phyloP scores from a whole-genome alignment of 1,140 invertebrate genomes.

The Ruditapes philippinarum region DNA sequence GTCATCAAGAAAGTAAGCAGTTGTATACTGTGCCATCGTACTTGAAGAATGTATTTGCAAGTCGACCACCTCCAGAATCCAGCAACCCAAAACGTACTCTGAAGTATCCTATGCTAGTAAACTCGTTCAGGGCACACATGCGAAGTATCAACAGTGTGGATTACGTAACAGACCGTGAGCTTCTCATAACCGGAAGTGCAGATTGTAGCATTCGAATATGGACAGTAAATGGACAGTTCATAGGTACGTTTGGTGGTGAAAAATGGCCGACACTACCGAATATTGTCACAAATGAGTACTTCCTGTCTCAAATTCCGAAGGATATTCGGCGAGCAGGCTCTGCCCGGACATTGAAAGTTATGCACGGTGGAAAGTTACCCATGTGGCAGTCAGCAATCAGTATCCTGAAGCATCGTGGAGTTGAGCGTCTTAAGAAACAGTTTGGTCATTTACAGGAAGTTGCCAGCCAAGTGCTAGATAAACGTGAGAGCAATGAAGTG shows the following conservation, averaged over 20 bases:
- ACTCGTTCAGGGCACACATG: constrained; percentile 89
- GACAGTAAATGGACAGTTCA: constrained; percentile 75
- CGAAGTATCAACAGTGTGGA: constrained; percentile 89
- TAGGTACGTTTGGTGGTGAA: constrained; percentile 77
- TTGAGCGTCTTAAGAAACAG: constrained; percentile 62
- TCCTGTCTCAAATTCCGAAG: constrained; percentile 66
- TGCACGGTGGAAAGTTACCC: constrained; percentile 70
- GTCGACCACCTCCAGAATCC: constrained; percentile 70
- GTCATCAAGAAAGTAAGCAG: constrained; percentile 40
- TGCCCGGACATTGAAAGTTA: constrained; percentile 73
- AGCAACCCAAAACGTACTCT: constrained; percentile 76
- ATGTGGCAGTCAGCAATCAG: constrained; percentile 68
- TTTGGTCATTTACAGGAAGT: constrained; percentile 59
- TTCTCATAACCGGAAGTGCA: constrained; percentile 88
- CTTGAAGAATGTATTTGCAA: constrained; percentile 52
- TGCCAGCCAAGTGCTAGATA: constrained; percentile 19
- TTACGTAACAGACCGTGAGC: constrained; percentile 88
- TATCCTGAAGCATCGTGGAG: constrained; percentile 55
- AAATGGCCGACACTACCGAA: constrained; percentile 67
- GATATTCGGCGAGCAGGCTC: constrained; percentile 74
- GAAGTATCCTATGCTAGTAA: constrained; percentile 89
- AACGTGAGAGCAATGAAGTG: background rate
- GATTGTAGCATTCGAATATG: constrained; percentile 89
- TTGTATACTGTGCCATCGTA: constrained; percentile 35
- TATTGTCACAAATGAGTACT: constrained; percentile 36